Evolutionary conservation across 2,888 invertebrate genomes (phyloP).

Genomic region (Ectemnius lituratus): DNA sequence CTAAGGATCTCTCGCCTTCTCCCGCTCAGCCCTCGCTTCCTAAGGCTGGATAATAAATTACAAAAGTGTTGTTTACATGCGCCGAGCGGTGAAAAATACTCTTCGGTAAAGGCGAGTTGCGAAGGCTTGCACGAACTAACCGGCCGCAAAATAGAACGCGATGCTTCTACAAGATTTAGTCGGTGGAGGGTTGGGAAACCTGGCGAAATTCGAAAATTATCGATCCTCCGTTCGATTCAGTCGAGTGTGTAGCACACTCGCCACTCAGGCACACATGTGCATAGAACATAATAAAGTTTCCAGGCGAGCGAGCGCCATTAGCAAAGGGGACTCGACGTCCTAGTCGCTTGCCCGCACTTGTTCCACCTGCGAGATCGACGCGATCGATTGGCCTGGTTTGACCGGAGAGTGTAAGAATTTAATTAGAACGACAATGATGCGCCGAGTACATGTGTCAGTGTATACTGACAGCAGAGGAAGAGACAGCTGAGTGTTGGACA

Average conservation of each 20-base stretch:
- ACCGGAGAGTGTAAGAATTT: conserved; percentile 52
- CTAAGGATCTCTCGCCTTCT: not conserved
- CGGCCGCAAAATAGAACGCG: conserved; percentile 44
- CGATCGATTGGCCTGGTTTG: conserved; percentile 60
- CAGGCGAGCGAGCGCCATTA: conserved; percentile 52
- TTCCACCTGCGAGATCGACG: conserved; percentile 49
- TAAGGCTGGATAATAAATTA: conserved; percentile 38
- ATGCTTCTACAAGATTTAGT: conserved; percentile 16
- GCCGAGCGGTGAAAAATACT: conserved; percentile 34
- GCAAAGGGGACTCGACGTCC: conserved; percentile 44
- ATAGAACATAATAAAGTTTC: conserved; percentile 41
- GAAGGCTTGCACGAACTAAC: conserved; percentile 21
- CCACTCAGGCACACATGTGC: not conserved
- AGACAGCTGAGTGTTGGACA: too few species aligned
- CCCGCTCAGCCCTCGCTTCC: not conserved
- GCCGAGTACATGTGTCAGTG: not conserved
- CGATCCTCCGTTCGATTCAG: conserved; percentile 50
- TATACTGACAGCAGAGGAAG: too few species aligned
- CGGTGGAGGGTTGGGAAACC: conserved; percentile 18
- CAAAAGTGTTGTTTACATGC: conserved; percentile 39
- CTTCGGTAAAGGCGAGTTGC: conserved; percentile 20
- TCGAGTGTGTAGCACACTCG: conserved; percentile 42
- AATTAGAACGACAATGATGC: conserved; percentile 49
- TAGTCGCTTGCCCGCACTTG: conserved; percentile 35
- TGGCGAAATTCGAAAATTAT: conserved; percentile 52